Evolutionary conservation across 2,888 invertebrate species (phyloP), one percentile per base, ranked within the genome.

Genomic region (Drosophila meridiana): DNA sequence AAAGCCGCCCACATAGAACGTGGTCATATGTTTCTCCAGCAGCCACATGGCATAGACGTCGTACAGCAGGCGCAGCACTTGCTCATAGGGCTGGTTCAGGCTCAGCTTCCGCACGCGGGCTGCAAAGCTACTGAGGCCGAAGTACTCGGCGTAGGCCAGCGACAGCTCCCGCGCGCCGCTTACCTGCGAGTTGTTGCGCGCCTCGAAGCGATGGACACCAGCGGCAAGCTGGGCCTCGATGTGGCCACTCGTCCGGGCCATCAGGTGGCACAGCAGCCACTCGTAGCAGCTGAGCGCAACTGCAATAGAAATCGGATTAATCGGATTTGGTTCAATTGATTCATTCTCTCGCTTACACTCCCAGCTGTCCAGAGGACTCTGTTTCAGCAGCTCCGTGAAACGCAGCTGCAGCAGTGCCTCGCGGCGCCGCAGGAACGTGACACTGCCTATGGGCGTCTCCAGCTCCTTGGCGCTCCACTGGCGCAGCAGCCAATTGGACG

Each of bases 261-360:
- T 93, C 6, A 98, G 93, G 94, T 96, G 96, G 80, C 96, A 96
- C 53, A 98, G 94, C 30, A 98, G 94, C 98, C 98, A 98, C 92
- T 96, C 95, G 93, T 97, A 98, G 34, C 96, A 95, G 52, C 94
- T 94, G 42, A 94, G 94, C 72, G 96, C 94, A 92, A 96, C 97
- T 97, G 94, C 34, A 95, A 93, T 81, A 55, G 53, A 72, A 52
- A 5, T 13, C 53, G 9, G 2, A 34, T 13, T 40, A 3, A 40
- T 9, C n/a, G 6, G 32, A 26, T 4, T 48, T 26, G 13, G 0
- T 26, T 26, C 6, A 20, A 3, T 26, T 6, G 14, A 14, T 28
- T 28, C 20, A 34, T 13, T 11, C 11, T 2, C 56, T 7, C 7
- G 86, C 92, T 91, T 78, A 93, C 93, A 93, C 43, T 93, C 91